Evolutionary conservation across 2,888 invertebrate species (phyloP).

Genomic region (Polydrusus cervinus): DNA sequence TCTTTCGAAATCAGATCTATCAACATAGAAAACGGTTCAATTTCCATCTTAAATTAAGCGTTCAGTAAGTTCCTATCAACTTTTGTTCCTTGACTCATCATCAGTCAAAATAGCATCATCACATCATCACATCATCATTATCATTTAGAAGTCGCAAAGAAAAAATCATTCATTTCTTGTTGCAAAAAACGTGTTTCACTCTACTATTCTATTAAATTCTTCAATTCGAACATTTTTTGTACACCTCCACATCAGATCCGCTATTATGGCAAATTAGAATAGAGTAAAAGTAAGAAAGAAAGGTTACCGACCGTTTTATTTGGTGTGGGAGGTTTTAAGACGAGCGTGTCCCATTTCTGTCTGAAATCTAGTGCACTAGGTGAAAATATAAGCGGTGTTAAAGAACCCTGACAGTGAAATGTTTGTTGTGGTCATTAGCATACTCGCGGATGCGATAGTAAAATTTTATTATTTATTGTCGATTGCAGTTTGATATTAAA

Average conservation of each 20-base stretch:
- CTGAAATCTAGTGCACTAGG: slow-evolving; percentile 64
- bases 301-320: slow-evolving; percentile 57
- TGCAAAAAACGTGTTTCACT: not conserved
- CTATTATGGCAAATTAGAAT: slow-evolving; percentile 22
- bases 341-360: slow-evolving; percentile 61
- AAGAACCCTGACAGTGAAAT: slow-evolving; percentile 65
- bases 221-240: not conserved
- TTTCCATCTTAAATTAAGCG: no score
- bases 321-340: slow-evolving; percentile 58
- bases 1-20: no score
- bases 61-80: no score
- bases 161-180: no score
- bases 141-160: no score
- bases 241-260: slow-evolving; percentile 9
- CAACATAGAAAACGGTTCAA: no score
- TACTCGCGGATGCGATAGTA: slow-evolving; percentile 55
- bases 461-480: slow-evolving; percentile 48
- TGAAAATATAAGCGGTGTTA: slow-evolving; percentile 63
- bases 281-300: slow-evolving; percentile 54
- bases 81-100: no score
- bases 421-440: slow-evolving; percentile 56
- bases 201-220: not conserved
- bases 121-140: no score
- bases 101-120: no score
- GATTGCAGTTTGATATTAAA: slow-evolving; percentile 46